Evolutionary conservation across 2,888 invertebrate genomes (phyloP).

Genomic region (Chloroclysta siterata): DNA sequence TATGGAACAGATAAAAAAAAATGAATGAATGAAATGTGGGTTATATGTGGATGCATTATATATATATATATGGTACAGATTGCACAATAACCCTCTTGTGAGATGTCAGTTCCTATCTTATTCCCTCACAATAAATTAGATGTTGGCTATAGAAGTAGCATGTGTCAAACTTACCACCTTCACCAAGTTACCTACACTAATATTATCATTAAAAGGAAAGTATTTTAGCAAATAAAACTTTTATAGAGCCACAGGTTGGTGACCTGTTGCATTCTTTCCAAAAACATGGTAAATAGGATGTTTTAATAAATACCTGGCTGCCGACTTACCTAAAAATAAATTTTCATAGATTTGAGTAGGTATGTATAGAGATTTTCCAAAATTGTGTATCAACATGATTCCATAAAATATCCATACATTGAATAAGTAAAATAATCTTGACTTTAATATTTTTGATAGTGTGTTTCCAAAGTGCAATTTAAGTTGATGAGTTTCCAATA

Average conservation of each 20-base stretch:
- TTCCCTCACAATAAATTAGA: background rate
- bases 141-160: background rate
- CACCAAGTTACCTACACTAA: no score
- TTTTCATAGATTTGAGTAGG: background rate
- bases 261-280: constrained; percentile 17
- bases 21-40: no score
- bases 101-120: no score
- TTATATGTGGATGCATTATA: no score
- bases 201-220: background rate
- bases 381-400: constrained; percentile 1
- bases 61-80: no score
- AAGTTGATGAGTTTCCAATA: constrained; percentile 7
- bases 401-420: background rate
- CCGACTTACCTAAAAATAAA: no score
- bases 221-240: background rate
- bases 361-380: constrained; percentile 1
- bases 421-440: constrained; percentile 4
- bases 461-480: background rate
- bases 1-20: background rate
- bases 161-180: no score
- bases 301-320: no score
- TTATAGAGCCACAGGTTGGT: constrained; percentile 10
- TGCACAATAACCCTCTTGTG: no score
- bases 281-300: no score
- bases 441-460: background rate